Evolutionary conservation across 2,888 invertebrate species (phyloP).

Genomic region (Agapostemon virescens): DNA sequence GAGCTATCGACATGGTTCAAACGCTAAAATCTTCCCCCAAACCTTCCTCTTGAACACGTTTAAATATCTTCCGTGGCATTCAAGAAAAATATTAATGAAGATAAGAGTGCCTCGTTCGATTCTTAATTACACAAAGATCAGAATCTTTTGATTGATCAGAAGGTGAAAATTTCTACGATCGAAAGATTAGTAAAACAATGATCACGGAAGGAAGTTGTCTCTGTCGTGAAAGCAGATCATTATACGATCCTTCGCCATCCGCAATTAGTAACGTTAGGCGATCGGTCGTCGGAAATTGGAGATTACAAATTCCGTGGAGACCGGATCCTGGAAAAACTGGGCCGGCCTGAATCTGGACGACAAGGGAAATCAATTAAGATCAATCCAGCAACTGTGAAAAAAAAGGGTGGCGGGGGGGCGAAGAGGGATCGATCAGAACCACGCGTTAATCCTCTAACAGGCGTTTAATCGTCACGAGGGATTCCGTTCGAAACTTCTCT

Average conservation of each 20-base stretch:
- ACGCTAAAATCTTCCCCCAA: no score
- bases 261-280: not conserved
- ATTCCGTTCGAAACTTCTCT: conserved; percentile 42
- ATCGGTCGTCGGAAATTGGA: not conserved
- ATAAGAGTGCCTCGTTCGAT: no score
- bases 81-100: no score
- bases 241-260: not conserved
- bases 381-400: conserved; percentile 26
- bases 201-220: not conserved
- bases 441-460: conserved; percentile 44
- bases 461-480: conserved; percentile 51
- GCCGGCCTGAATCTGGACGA: conserved; percentile 10
- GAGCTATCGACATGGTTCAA: no score
- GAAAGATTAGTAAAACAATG: no score
- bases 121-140: no score
- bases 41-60: no score
- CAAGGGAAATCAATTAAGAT: conserved; percentile 50
- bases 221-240: not conserved
- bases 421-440: conserved; percentile 5
- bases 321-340: not conserved
- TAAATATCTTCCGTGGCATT: no score
- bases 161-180: no score
- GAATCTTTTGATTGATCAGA: no score
- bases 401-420: not conserved
- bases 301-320: conserved; percentile 9